These are phyloP conservation scores for Eidolon helvum DNA, from an alignment of 2,113 vertebrate species.

Conservation along the genomic window DNA sequence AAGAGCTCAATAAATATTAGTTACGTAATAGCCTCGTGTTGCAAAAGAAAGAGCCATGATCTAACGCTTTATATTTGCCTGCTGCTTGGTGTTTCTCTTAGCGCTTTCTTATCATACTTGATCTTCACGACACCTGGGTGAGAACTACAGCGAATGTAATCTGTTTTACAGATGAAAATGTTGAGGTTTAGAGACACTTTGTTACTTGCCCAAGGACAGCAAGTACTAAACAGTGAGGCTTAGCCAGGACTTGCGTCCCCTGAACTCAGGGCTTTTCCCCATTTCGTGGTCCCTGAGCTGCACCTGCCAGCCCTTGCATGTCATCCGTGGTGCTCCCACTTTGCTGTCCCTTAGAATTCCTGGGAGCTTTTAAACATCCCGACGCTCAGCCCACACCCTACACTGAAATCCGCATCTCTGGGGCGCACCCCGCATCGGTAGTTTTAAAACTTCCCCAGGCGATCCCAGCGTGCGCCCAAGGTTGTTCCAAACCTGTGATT, in stretches of 20 bases:
- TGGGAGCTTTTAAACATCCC: not conserved
- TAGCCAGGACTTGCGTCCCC: not conserved
- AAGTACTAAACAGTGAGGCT: not conserved
- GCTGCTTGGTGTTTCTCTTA: not conserved
- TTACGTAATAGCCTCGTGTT: not conserved
- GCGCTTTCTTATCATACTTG: not conserved
- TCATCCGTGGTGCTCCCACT: not conserved
- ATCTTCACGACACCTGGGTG: not conserved
- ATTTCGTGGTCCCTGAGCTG: not conserved
- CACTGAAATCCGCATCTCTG: not conserved
- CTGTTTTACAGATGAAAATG: not conserved
- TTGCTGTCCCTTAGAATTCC: not conserved
- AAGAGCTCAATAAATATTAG: not conserved
- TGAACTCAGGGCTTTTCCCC: not conserved
- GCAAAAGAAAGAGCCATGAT: not conserved
- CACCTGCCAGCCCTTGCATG: not conserved
- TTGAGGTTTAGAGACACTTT: not conserved
- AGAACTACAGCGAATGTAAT: not conserved
- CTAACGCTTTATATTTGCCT: not conserved
- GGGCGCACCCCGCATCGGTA: too few relatives aligned
- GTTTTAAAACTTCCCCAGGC: not conserved
- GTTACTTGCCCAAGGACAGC: not conserved
- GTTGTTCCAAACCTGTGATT: not conserved
- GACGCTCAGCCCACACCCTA: not conserved
- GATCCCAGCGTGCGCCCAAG: not conserved